Evolutionary conservation across 2,797 vertebrate species (phyloP).

Genomic region (Hypotaenidia okinawae): DNA sequence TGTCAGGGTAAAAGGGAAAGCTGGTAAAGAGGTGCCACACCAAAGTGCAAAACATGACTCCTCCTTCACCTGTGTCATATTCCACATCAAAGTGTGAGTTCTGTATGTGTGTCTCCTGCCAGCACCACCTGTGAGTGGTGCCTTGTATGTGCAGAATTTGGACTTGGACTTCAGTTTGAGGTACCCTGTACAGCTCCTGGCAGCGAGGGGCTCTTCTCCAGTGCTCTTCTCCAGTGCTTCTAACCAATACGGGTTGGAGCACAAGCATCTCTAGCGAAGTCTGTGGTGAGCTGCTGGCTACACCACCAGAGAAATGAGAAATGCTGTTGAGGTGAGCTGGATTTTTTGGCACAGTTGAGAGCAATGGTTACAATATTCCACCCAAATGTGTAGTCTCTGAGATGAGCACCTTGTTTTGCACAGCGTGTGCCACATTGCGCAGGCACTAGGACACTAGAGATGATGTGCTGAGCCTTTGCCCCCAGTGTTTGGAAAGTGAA

Average conservation of each 20-base stretch:
- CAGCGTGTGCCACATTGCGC: accelerated
- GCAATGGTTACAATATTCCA: accelerated
- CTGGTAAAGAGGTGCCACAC: background rate
- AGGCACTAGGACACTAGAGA: background rate
- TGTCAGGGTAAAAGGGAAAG: background rate
- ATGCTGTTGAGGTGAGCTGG: too few species aligned
- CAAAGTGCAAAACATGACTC: background rate
- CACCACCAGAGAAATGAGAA: background rate
- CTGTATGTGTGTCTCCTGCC: background rate
- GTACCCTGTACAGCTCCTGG: accelerated
- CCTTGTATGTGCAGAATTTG: accelerated
- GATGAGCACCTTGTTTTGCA: background rate
- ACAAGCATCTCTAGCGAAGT: background rate
- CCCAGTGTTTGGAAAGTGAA: background rate
- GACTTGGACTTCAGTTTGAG: background rate
- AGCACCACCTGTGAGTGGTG: background rate
- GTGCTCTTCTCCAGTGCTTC: background rate
- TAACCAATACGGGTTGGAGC: background rate
- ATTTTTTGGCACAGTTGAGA: background rate
- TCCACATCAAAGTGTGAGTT: background rate
- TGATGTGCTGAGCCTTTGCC: background rate
- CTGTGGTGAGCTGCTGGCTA: accelerated
- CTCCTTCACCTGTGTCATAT: accelerated
- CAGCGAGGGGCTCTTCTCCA: background rate
- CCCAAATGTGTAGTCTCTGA: too few species aligned